Evolutionary conservation across 2,888 invertebrate species (phyloP).

Genomic region (Acleris laterana): DNA sequence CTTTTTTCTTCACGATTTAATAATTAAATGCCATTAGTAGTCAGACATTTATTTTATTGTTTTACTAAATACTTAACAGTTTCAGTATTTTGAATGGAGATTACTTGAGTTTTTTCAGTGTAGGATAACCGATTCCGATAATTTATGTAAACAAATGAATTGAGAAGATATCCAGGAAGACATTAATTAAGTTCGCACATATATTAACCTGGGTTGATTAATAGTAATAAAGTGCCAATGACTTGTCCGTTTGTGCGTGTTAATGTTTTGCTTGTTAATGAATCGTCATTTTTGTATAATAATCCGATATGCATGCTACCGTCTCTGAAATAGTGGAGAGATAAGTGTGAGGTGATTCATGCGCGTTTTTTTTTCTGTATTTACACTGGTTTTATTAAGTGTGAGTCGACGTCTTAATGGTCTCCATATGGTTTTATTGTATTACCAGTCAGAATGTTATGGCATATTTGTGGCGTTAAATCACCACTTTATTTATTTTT

Average conservation of each 20-base stretch:
- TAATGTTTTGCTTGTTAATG: conserved; percentile 21
- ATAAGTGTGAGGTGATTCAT: conserved; percentile 26
- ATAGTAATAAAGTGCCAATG: conserved; percentile 42
- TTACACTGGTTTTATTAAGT: conserved; percentile 19
- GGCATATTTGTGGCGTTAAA: background rate
- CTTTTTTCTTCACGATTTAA: no score
- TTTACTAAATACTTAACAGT: conserved; percentile 11
- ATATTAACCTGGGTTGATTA: conserved; percentile 53
- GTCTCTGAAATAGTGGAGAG: conserved; percentile 8
- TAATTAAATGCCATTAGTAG: conserved; percentile 12
- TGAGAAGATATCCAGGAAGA: conserved; percentile 56
- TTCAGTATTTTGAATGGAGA: background rate
- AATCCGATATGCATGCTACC: conserved; percentile 24
- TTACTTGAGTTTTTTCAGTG: conserved; percentile 2
- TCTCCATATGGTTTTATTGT: conserved; percentile 8
- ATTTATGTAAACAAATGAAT: conserved; percentile 54
- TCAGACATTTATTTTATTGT: background rate
- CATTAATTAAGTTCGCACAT: conserved; percentile 55
- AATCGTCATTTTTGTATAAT: conserved; percentile 22
- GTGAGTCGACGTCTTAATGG: conserved; percentile 25
- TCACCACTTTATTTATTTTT: background rate
- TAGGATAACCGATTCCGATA: conserved; percentile 48
- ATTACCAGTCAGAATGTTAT: background rate
- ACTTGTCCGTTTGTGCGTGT: conserved; percentile 34
- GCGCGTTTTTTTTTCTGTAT: conserved; percentile 21